Conservation (phyloP, 1,140 invertebrate species). For the Drosophila pandora region DNA sequence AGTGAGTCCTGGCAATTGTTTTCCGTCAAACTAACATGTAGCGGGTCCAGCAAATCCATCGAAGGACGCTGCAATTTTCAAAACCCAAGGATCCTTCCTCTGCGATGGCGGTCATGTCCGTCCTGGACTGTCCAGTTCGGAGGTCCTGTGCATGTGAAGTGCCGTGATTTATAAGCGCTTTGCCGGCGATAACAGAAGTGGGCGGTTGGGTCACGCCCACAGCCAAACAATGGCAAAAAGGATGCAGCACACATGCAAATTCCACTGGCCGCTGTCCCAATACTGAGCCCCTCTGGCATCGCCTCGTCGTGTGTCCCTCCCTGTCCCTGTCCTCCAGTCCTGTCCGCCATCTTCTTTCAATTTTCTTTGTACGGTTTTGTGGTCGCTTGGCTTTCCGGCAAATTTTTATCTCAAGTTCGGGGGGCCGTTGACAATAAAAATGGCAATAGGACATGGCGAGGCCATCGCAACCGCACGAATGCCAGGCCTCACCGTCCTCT, state of each 20-base stretch:
- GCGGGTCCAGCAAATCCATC: constrained; percentile 16
- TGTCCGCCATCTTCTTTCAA: constrained; percentile 55
- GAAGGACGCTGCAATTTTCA: constrained; percentile 52
- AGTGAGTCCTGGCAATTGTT: constrained; percentile 31
- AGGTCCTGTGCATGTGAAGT: constrained; percentile 59
- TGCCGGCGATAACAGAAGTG: constrained; percentile 70
- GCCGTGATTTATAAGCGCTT: constrained; percentile 76
- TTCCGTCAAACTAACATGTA: constrained; percentile 40
- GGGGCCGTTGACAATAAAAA: constrained; percentile 72
- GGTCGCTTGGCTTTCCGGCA: constrained; percentile 50
- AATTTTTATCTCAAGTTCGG: constrained; percentile 64
- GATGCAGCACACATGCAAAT: constrained; percentile 67
- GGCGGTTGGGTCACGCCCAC: constrained; percentile 29
- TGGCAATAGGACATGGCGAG: constrained; percentile 57
- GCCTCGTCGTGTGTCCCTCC: neutral
- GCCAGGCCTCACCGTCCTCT: constrained; percentile 5
- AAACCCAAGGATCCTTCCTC: constrained; percentile 13
- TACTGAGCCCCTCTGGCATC: neutral
- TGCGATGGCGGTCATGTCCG: constrained; percentile 37
- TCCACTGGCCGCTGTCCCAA: constrained; percentile 40
- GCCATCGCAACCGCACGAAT: constrained; percentile 29
- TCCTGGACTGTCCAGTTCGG: constrained; percentile 9
- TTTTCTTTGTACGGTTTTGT: constrained; percentile 69
- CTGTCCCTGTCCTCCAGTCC: neutral
- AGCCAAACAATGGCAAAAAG: constrained; percentile 41